Percentiles rank a stretch among this genome's conserved stretches.
Conservation (phyloP, 2,888 invertebrate species). For the Acronicta alni region DNA sequence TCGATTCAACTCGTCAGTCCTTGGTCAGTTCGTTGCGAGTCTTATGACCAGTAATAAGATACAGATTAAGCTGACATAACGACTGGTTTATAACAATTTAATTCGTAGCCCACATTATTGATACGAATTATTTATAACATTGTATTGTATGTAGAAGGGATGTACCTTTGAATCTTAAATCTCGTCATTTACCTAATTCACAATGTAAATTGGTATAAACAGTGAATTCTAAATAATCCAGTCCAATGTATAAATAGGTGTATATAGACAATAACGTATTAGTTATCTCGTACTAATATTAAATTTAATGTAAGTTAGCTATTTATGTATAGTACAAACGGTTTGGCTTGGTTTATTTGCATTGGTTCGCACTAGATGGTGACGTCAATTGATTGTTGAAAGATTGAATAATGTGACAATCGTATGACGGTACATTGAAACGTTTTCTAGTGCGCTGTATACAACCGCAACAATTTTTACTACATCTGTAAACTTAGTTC, state of each 20-base stretch:
- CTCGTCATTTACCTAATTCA: slow-evolving; percentile 50
- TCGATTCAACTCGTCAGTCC: slow-evolving; percentile 3
- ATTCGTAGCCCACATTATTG: slow-evolving; percentile 43
- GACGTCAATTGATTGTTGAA: neutral
- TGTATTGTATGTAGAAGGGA: slow-evolving; percentile 36
- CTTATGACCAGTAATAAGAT: slow-evolving; percentile 13
- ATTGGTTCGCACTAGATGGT: neutral
- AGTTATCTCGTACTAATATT: slow-evolving; percentile 57
- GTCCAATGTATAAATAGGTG: slow-evolving; percentile 74
- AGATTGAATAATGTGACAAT: neutral
- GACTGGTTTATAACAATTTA: slow-evolving; percentile 9
- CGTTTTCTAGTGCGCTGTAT: no score
- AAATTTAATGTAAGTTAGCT: slow-evolving; percentile 52
- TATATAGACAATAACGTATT: slow-evolving; percentile 83
- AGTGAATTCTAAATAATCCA: slow-evolving; percentile 60
- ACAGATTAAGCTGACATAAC: slow-evolving; percentile 13
- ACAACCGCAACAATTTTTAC: no score
- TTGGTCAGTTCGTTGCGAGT: slow-evolving; percentile 14
- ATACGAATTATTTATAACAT: slow-evolving; percentile 53
- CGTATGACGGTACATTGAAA: no score
- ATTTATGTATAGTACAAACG: slow-evolving; percentile 54
- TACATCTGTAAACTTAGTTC: no score
- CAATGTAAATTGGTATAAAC: slow-evolving; percentile 47
- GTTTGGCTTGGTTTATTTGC: slow-evolving; percentile 9
- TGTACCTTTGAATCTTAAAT: slow-evolving; percentile 48